phyloP scores from a whole-genome alignment of 2,113 vertebrate species.

The Ondatra zibethicus region DNA sequence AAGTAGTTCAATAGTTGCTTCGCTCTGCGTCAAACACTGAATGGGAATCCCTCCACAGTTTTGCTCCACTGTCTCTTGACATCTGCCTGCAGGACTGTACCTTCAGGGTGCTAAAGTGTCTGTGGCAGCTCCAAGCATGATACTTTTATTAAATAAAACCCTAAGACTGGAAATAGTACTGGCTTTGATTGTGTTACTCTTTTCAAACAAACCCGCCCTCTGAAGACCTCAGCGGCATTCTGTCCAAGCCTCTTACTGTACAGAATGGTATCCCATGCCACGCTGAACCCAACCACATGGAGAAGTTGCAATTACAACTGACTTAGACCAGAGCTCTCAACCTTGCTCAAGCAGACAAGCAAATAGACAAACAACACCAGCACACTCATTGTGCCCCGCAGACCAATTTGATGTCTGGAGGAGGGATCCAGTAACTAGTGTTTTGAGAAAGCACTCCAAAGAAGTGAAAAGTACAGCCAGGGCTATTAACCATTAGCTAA shows the following conservation, averaged over 20 bases:
- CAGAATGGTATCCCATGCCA: slow-evolving; percentile 18
- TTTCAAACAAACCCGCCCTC: background rate
- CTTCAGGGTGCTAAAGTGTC: background rate
- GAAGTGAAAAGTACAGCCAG: background rate
- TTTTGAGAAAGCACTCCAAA: slow-evolving; percentile 22
- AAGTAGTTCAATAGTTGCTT: background rate
- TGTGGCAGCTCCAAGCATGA: background rate
- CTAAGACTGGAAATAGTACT: slow-evolving; percentile 20
- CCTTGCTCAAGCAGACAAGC: background rate
- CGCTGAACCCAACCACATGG: background rate
- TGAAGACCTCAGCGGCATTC: background rate
- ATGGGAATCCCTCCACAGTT: background rate
- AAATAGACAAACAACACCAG: background rate
- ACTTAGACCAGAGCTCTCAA: slow-evolving; percentile 33
- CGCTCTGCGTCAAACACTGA: background rate
- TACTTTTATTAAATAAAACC: slow-evolving; percentile 38
- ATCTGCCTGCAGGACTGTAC: background rate
- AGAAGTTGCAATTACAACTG: slow-evolving; percentile 16
- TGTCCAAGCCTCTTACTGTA: background rate
- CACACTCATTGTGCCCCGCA: background rate
- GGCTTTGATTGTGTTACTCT: background rate
- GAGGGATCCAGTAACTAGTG: background rate
- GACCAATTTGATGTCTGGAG: slow-evolving; percentile 40
- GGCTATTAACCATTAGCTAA: background rate
- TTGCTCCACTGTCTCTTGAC: background rate